Conservation (phyloP, 2,113 vertebrate species). For the Pseudorhombus dupliciocellatus region DNA sequence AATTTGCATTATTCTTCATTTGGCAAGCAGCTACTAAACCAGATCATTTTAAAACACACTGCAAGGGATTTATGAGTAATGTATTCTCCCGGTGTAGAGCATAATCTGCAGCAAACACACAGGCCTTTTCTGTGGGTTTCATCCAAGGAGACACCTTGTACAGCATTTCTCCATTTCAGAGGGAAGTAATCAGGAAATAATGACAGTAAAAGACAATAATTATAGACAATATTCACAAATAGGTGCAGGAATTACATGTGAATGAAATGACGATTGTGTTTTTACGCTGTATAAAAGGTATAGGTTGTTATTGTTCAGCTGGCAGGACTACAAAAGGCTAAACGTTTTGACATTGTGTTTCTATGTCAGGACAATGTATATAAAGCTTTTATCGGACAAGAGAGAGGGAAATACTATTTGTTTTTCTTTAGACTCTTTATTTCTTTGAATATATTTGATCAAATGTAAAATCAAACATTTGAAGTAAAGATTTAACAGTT, state of each 20-base stretch:
- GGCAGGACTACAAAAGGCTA: no score
- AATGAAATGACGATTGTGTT: background rate
- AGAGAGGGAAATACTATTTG: slow-evolving; percentile 83
- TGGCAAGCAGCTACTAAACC: background rate
- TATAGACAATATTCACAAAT: background rate
- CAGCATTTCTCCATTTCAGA: background rate
- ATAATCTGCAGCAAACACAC: background rate
- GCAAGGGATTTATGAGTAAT: slow-evolving; percentile 3
- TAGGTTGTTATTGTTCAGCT: no score
- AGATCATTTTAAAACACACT: slow-evolving; percentile 9
- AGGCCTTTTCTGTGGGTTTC: background rate
- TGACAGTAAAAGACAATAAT: background rate
- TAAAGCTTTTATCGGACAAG: slow-evolving; percentile 26
- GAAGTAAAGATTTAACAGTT: slow-evolving; percentile 97
- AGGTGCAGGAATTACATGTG: background rate
- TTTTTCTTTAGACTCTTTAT: slow-evolving; percentile 95
- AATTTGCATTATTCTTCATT: slow-evolving; percentile 2
- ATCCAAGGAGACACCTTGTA: background rate
- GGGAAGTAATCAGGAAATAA: background rate
- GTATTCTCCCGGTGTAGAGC: background rate
- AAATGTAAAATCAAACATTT: slow-evolving; percentile 98
- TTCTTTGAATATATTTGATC: slow-evolving; percentile 94
- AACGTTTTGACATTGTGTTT: background rate
- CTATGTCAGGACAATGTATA: slow-evolving; percentile 3
- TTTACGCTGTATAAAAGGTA: no score